These are phyloP conservation scores for Poecile atricapillus DNA, from an alignment of 2,113 vertebrate genomes.

Conservation along the genomic window DNA sequence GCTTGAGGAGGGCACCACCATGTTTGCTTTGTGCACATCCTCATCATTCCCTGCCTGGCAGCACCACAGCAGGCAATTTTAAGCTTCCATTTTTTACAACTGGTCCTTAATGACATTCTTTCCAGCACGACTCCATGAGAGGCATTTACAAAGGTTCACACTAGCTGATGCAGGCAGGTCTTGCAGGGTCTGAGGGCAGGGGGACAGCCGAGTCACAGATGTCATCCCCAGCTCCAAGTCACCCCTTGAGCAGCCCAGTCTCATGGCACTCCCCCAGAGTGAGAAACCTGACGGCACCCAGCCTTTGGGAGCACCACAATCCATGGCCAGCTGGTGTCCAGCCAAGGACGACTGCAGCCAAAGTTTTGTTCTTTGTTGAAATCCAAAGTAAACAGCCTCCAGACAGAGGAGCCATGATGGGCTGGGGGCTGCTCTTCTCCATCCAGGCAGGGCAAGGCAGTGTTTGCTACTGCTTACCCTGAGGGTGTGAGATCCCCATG, in stretches of 20 bases:
- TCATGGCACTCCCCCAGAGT: not conserved
- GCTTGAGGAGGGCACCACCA: not conserved
- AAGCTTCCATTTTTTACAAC: not conserved
- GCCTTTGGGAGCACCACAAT: not conserved
- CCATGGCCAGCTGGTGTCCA: not conserved
- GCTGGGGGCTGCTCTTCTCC: not conserved
- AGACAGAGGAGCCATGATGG: not conserved
- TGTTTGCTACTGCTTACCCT: not conserved
- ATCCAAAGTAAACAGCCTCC: constrained; percentile 6
- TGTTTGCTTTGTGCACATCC: accelerated
- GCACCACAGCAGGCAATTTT: accelerated
- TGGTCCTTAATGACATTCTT: not conserved
- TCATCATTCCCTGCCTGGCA: not conserved
- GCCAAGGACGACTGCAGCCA: constrained; percentile 10
- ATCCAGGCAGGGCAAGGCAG: not conserved
- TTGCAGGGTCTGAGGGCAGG: not conserved
- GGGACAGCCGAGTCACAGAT: accelerated
- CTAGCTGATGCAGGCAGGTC: not conserved
- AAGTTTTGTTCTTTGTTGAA: not conserved
- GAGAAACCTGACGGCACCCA: not conserved
- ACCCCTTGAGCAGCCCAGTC: not conserved
- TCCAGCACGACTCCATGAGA: not conserved
- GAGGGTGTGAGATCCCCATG: accelerated
- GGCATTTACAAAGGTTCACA: accelerated
- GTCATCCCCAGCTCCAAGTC: not conserved